A percentile compares a stretch with the other conserved stretches of the same genome.
Evolutionary conservation across 2,797 vertebrate genomes (phyloP).

Genomic region (Pyrocephalus nanus): DNA sequence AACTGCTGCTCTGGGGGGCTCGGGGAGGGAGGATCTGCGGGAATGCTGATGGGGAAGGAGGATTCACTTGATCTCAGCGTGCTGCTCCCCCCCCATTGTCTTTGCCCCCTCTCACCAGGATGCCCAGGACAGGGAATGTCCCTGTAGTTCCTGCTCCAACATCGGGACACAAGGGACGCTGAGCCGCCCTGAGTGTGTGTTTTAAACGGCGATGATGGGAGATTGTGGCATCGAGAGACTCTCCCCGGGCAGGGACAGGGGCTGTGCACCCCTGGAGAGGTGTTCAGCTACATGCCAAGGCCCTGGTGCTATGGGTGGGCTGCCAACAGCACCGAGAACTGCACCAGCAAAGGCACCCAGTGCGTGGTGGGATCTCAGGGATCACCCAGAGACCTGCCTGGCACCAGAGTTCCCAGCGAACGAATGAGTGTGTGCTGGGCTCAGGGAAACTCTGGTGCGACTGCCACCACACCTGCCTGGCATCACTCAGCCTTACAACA

Average conservation of each 20-base stretch:
- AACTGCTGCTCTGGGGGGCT: background rate
- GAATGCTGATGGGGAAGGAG: background rate
- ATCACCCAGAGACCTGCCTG: background rate
- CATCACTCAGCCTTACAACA: accelerated
- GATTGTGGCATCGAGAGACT: background rate
- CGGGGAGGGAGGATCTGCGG: accelerated
- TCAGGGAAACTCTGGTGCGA: accelerated
- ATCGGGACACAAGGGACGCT: accelerated
- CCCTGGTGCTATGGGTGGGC: background rate
- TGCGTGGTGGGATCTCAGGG: accelerated
- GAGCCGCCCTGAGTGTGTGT: accelerated
- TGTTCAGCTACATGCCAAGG: background rate
- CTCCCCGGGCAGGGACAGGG: background rate
- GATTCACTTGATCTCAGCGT: background rate
- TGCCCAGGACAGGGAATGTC: background rate
- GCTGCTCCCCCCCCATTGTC: background rate
- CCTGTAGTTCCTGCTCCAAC: accelerated
- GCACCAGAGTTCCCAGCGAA: background rate
- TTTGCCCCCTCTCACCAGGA: background rate
- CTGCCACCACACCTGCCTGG: accelerated
- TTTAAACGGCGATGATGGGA: accelerated
- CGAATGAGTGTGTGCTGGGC: accelerated
- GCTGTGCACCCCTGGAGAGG: background rate
- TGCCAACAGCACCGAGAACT: background rate
- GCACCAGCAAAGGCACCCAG: background rate